Conservation (phyloP, 2,888 invertebrate species). For the Argynnis bischoffii region DNA sequence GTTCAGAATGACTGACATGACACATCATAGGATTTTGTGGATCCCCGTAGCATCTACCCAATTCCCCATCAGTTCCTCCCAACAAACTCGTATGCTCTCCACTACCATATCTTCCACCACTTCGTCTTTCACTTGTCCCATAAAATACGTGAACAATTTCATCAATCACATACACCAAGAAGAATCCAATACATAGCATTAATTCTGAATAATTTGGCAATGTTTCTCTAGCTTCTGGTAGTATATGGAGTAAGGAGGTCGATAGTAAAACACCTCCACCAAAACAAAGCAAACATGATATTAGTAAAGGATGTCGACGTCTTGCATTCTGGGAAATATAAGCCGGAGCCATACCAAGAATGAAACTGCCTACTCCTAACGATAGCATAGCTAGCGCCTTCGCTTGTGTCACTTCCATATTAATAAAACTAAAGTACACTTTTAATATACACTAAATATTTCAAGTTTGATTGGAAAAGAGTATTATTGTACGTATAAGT, state of each 20-base stretch:
- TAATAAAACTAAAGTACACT: constrained; percentile 8
- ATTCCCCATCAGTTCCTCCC: constrained; percentile 35
- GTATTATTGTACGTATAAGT: neutral
- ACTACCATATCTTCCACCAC: constrained; percentile 48
- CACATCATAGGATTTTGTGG: constrained; percentile 77
- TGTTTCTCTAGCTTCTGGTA: constrained; percentile 88
- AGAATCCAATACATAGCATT: constrained; percentile 86
- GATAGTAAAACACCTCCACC: constrained; percentile 91
- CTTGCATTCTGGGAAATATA: constrained; percentile 83
- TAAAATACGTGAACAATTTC: constrained; percentile 87
- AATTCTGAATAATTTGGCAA: constrained; percentile 84
- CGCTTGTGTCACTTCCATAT: constrained; percentile 79
- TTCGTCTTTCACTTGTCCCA: constrained; percentile 52
- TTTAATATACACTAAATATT: neutral
- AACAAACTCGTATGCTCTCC: constrained; percentile 60
- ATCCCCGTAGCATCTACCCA: constrained; percentile 62
- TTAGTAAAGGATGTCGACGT: constrained; percentile 82
- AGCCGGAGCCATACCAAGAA: constrained; percentile 87
- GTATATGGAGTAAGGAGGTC: constrained; percentile 89
- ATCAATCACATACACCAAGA: constrained; percentile 87
- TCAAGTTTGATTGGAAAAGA: no score
- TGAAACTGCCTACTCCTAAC: constrained; percentile 86
- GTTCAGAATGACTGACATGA: constrained; percentile 85
- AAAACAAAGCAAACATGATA: constrained; percentile 88
- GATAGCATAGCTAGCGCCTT: constrained; percentile 86